Evolutionary conservation across 2,888 invertebrate species (phyloP), one percentile per base, ranked within the genome.

Genomic region (Yponomeuta sedellus): DNA sequence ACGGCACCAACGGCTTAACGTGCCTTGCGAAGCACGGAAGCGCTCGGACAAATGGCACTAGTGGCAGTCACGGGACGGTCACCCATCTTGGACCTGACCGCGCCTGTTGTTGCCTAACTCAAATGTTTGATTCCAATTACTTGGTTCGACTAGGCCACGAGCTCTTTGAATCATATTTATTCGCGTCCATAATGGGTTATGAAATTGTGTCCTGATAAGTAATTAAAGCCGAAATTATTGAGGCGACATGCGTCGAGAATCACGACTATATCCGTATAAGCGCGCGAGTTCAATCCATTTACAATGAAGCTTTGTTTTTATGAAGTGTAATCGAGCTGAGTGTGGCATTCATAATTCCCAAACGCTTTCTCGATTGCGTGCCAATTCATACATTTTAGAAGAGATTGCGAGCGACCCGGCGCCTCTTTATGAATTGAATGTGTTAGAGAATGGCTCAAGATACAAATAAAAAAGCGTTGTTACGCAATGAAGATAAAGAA

Each of bases 161-260:
- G n/a, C n/a, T n/a, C n/a, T 52, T 52, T 52, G 44, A 10, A 52
- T 3, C 44, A 16, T 16, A 52, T 52, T n/a, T 58, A 22, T 58
- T 58, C 58, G n/a, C 58, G 58, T 58, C 20, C 22, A 20, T 58
- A 58, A 58, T 58, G 20, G 58, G 66, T 67, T 71, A 68, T 73
- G 77, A 52, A 52, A 52, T 79, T 78, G 78, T 81, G 78, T 73
- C 70, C 68, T 70, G 69, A 58, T 71, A 74, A 79, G 72, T 73
- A 72, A 73, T 72, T 58, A 58, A 58, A 20, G 20, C 22, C 22
- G 22, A 11, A 58, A 52, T 52, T 16, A 16, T 52, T 52, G 44
- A 8, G 44, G 16, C 44, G 44, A 5, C 44, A 52, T 52, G 12
- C 16, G 44, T 12, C 44, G 44, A 52, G 16, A 52, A 52, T 52